Evolutionary conservation across 2,888 invertebrate species (phyloP).

Genomic region (Cephus runcator): DNA sequence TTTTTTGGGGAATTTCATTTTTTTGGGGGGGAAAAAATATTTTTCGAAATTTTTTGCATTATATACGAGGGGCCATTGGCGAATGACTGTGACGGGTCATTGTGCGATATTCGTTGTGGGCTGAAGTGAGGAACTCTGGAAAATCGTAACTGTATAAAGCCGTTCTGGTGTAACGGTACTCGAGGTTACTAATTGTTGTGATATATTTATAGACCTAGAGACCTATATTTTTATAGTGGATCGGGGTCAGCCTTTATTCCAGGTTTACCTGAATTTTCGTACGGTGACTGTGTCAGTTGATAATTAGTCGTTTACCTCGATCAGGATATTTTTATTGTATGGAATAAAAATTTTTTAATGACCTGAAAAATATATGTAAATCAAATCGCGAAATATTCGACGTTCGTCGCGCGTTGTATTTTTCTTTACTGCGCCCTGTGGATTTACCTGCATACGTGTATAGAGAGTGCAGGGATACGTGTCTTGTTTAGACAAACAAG

Average conservation of each 20-base stretch:
- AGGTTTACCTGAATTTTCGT: not conserved
- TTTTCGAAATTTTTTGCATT: not conserved
- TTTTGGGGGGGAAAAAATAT: not conserved
- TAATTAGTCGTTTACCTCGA: too few species aligned
- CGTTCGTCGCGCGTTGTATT: too few species aligned
- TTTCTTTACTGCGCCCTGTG: not conserved
- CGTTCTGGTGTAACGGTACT: not conserved
- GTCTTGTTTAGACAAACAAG: not conserved
- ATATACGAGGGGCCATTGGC: not conserved
- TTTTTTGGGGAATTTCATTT: not conserved
- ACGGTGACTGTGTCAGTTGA: too few species aligned
- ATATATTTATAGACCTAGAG: not conserved
- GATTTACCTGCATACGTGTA: not conserved
- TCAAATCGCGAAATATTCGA: not conserved
- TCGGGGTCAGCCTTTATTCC: not conserved
- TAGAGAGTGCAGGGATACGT: not conserved
- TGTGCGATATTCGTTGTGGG: not conserved
- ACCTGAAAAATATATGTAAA: not conserved
- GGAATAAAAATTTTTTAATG: too few species aligned
- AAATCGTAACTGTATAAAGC: not conserved
- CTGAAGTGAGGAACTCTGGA: not conserved
- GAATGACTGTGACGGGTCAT: not conserved
- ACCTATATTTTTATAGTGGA: not conserved
- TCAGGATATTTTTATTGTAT: too few species aligned
- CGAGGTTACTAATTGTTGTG: not conserved